Evolutionary conservation across 2,113 vertebrate species (phyloP).

Genomic region (Synchiropus splendidus): DNA sequence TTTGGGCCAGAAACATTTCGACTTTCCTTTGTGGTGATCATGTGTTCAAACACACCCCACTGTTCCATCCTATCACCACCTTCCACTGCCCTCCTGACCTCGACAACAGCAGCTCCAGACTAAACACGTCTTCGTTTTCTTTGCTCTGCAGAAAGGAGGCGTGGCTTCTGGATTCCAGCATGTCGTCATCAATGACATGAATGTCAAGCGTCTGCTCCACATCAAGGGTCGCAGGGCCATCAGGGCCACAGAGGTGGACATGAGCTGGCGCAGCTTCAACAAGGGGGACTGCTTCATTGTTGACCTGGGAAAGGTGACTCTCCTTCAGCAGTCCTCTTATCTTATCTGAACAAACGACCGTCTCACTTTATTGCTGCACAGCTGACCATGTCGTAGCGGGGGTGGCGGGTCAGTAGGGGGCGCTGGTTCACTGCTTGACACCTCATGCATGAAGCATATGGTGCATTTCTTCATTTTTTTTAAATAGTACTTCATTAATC

Average conservation of each 20-base stretch:
- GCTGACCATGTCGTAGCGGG: no score
- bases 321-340: no score
- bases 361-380: no score
- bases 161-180: slow-evolving; percentile 70
- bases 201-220: slow-evolving; percentile 61
- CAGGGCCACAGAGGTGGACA: slow-evolving; percentile 62
- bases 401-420: no score
- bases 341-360: no score
- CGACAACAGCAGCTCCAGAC: no score
- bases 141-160: slow-evolving; percentile 61
- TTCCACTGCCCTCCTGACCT: background rate
- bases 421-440: no score
- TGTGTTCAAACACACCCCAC: background rate
- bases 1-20: no score
- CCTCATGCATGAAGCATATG: no score
- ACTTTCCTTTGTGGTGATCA: slow-evolving; percentile 2
- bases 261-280: slow-evolving; percentile 67
- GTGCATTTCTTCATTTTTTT: no score
- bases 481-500: no score
- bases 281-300: slow-evolving; percentile 72
- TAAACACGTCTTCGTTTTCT: background rate
- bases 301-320: slow-evolving; percentile 56
- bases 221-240: slow-evolving; percentile 67
- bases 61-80: no score
- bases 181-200: slow-evolving; percentile 51